Percentiles rank a stretch among this genome's conserved stretches.
These are phyloP conservation scores for Listronotus bonariensis DNA, from an alignment of 1,140 invertebrate genomes.

Conservation along the genomic window DNA sequence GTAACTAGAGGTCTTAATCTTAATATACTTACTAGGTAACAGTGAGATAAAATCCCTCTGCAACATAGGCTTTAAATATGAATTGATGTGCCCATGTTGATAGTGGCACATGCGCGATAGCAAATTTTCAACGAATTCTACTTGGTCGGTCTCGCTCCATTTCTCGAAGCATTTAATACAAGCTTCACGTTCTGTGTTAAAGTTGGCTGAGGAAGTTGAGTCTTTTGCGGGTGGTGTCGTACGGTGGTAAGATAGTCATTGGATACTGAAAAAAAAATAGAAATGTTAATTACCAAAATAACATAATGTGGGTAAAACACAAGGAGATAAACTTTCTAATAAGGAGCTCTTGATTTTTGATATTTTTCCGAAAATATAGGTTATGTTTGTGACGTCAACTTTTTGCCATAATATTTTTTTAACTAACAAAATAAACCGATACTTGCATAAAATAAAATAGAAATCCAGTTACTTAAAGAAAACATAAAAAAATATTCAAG, in stretches of 20 bases:
- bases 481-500: no score
- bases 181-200: slow-evolving; percentile 77
- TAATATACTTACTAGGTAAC: slow-evolving; percentile 82
- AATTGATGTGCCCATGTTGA: slow-evolving; percentile 98
- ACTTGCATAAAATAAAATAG: no score
- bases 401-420: no score
- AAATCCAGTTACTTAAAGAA: no score
- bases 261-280: slow-evolving; percentile 58
- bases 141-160: slow-evolving; percentile 92
- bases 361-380: no score
- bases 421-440: no score
- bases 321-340: no score
- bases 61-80: slow-evolving; percentile 97
- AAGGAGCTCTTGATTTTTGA: no score
- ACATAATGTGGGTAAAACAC: not conserved
- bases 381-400: no score
- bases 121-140: slow-evolving; percentile 95
- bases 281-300: slow-evolving; percentile 4
- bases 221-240: slow-evolving; percentile 71
- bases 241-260: slow-evolving; percentile 63
- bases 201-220: slow-evolving; percentile 63
- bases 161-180: slow-evolving; percentile 88
- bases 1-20: no score
- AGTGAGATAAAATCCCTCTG: slow-evolving; percentile 98
- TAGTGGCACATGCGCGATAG: slow-evolving; percentile 97